Evolutionary conservation across 1,140 invertebrate genomes (phyloP).

Genomic region (Tachypleus tridentatus): DNA sequence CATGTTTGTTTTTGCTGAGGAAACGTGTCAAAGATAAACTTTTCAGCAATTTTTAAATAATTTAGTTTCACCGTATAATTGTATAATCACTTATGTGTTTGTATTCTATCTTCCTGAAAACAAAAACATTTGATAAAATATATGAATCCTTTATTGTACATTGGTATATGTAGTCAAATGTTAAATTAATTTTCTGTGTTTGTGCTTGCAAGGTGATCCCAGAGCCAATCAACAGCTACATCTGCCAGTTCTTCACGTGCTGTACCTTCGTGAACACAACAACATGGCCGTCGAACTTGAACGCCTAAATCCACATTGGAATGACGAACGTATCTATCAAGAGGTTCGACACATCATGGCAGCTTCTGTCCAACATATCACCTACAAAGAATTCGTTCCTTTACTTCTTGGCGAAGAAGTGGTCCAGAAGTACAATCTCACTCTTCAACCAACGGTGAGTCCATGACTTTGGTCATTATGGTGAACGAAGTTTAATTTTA

Average conservation of each 20-base stretch:
- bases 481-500: no score
- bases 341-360: constrained; percentile 37
- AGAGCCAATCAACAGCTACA: constrained; percentile 41
- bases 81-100: no score
- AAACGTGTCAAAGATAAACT: no score
- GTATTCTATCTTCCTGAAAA: no score
- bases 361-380: constrained; percentile 39
- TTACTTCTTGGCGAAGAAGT: constrained; percentile 32
- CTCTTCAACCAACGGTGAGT: constrained; percentile 10
- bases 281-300: constrained; percentile 59
- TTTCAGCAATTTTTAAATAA: no score
- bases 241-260: constrained; percentile 35
- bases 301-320: constrained; percentile 44
- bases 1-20: no score
- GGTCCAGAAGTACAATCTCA: constrained; percentile 23
- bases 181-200: no score
- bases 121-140: no score
- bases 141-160: no score
- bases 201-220: constrained; percentile 35
- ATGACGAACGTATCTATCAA: constrained; percentile 43
- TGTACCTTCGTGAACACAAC: constrained; percentile 42
- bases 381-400: constrained; percentile 39
- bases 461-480: no score
- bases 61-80: no score
- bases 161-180: no score